Evolutionary conservation across 2,797 vertebrate species (phyloP), one percentile per base, ranked within the genome.

Genomic region (Sternotherus odoratus): DNA sequence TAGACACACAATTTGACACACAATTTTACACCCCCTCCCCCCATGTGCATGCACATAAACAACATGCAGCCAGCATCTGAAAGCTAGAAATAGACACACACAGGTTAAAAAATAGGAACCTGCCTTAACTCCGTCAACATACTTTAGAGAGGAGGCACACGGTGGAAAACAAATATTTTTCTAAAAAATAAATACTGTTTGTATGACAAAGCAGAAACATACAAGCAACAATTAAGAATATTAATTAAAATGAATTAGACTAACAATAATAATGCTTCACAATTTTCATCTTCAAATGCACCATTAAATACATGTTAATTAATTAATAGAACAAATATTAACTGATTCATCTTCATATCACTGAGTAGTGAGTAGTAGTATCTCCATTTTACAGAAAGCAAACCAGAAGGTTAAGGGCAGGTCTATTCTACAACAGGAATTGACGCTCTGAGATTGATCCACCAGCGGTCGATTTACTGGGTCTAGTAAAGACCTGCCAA

Each of bases 31-130:
- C 94, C 95, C 94, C n/a, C n/a, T n/a, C n/a, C n/a, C n/a, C 24
- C 5, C 46, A 5, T 6, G 26, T 11, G 49, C 51, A 30, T 24
- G 21, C 63, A n/a, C 63, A 36, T 19, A 87, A 46, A 21, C 15
- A 39, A 1, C 24, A 4, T 74, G 50, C 86, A 95, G 90, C 60
- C 90, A 97, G 89, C 78, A 77, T 85, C 46, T 94, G 92, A 89
- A 94, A 92, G 90, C 85, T 94, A 94, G 96, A 97, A 96, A 92
- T 94, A 96, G 91, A 95, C n/a, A 75, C 56, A 86, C 94, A 92
- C 88, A 43, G 82, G 53, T 95, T 95, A 93, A 91, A 94, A 87
- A 96, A 94, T 72, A 90, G 57, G 63, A 95, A 87, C 83, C 83
- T 87, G 86, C 82, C 90, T 95, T 93, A 90, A 54, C 94, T 91